Conservation (phyloP, 1,140 invertebrate species). For the Oryctes rhinoceros region DNA sequence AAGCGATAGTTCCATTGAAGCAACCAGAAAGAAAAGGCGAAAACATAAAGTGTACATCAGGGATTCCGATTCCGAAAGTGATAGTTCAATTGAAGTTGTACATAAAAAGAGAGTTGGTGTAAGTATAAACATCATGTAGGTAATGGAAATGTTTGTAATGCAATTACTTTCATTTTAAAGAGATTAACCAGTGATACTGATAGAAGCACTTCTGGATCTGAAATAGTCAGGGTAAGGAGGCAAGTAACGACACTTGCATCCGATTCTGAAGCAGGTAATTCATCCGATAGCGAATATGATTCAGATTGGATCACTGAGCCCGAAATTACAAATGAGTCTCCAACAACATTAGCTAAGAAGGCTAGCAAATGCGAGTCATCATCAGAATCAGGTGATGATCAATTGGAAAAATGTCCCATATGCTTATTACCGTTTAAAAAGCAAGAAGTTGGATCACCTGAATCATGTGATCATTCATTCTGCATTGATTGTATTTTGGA, state of each 20-base stretch:
- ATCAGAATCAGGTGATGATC: slow-evolving; percentile 74
- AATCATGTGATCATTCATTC: slow-evolving; percentile 88
- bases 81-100: slow-evolving; percentile 48
- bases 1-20: slow-evolving; percentile 54
- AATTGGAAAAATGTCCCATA: slow-evolving; percentile 85
- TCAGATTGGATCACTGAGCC: background rate
- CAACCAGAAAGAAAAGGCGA: slow-evolving; percentile 45
- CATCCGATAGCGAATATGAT: slow-evolving; percentile 7
- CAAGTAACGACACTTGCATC: slow-evolving; percentile 15
- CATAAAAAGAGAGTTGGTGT: slow-evolving; percentile 51
- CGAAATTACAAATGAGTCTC: background rate
- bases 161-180: slow-evolving; percentile 46
- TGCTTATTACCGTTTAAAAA: slow-evolving; percentile 76
- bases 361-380: slow-evolving; percentile 4
- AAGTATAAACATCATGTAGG: slow-evolving; percentile 44
- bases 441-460: slow-evolving; percentile 84
- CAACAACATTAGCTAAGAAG: background rate
- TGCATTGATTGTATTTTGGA: slow-evolving; percentile 89
- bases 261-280: background rate
- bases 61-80: slow-evolving; percentile 51
- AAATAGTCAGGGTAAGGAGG: slow-evolving; percentile 29
- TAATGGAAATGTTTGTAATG: background rate
- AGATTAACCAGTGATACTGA: slow-evolving; percentile 50
- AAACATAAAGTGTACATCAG: slow-evolving; percentile 31
- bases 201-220: slow-evolving; percentile 46